Evolutionary conservation across 2,113 vertebrate species (phyloP).

Genomic region (Ranitomeya imitator): DNA sequence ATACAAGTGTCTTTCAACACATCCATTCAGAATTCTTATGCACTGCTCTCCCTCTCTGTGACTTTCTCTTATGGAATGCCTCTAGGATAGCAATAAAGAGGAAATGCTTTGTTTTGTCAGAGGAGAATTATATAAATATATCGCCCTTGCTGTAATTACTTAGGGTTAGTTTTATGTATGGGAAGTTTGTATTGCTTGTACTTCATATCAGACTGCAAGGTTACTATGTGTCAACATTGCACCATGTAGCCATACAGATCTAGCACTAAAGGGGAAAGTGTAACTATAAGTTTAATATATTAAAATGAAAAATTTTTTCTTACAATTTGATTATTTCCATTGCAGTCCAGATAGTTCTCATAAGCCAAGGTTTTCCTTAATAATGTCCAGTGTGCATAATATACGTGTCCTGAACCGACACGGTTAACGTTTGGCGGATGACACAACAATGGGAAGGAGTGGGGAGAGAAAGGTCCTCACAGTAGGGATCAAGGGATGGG

Average conservation of each 20-base stretch:
- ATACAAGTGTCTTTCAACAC: background rate
- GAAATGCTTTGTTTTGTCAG: slow-evolving; percentile 17
- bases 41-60: background rate
- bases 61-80: slow-evolving; percentile 15
- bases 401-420: too few relatives aligned
- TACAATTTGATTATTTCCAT: too few relatives aligned
- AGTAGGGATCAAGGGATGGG: too few relatives aligned
- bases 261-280: background rate
- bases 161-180: background rate
- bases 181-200: background rate
- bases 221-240: background rate
- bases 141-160: background rate
- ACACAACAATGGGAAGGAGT: too few relatives aligned
- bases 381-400: too few relatives aligned
- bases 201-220: background rate
- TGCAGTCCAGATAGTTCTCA: too few relatives aligned
- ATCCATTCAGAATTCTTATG: slow-evolving; percentile 10
- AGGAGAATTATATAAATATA: slow-evolving; percentile 1
- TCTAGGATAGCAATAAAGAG: slow-evolving; percentile 6
- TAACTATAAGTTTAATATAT: background rate
- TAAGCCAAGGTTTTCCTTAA: too few relatives aligned
- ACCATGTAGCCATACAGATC: background rate
- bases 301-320: too few relatives aligned
- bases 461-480: too few relatives aligned
- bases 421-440: too few relatives aligned